Conservation (phyloP, 2,888 invertebrate genomes). For the Helleia helle region DNA sequence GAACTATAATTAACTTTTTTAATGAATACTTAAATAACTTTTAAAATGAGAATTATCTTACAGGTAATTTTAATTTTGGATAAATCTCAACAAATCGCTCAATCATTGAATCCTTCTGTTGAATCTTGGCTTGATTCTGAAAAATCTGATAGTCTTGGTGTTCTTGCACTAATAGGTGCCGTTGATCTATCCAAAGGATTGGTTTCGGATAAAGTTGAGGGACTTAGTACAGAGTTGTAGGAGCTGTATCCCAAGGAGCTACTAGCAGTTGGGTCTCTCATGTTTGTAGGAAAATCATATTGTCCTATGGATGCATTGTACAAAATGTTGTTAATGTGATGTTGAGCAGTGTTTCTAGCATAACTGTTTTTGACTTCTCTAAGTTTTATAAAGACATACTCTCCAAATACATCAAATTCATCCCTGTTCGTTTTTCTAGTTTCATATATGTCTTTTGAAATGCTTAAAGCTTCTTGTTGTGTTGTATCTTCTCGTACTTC, state of each 20-base stretch:
- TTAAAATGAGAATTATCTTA: conserved; percentile 11
- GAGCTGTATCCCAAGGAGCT: conserved; percentile 18
- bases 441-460: too few relatives aligned
- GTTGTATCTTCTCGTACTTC: too few relatives aligned
- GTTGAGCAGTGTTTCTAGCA: too few relatives aligned
- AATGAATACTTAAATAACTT: too few relatives aligned
- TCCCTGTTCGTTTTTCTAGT: too few relatives aligned
- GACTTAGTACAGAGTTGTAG: conserved; percentile 24
- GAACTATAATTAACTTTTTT: too few relatives aligned
- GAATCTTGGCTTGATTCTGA: conserved; percentile 21
- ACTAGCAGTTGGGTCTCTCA: conserved; percentile 21
- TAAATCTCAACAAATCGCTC: conserved; percentile 23
- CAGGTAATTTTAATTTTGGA: conserved; percentile 20
- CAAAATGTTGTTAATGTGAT: conserved; percentile 22
- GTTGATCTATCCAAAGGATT: conserved; percentile 17
- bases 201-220: conserved; percentile 18
- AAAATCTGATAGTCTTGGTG: conserved; percentile 18
- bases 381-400: too few relatives aligned
- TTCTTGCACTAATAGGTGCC: too few relatives aligned
- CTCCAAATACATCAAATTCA: too few relatives aligned
- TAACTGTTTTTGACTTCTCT: too few relatives aligned
- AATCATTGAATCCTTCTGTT: conserved; percentile 22
- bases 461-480: too few relatives aligned
- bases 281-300: conserved; percentile 19
- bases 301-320: conserved; percentile 17